Percentiles rank a stretch among this genome's conserved stretches.
Conservation (phyloP, 1,140 invertebrate genomes). For the Drosophila rhopaloa region DNA sequence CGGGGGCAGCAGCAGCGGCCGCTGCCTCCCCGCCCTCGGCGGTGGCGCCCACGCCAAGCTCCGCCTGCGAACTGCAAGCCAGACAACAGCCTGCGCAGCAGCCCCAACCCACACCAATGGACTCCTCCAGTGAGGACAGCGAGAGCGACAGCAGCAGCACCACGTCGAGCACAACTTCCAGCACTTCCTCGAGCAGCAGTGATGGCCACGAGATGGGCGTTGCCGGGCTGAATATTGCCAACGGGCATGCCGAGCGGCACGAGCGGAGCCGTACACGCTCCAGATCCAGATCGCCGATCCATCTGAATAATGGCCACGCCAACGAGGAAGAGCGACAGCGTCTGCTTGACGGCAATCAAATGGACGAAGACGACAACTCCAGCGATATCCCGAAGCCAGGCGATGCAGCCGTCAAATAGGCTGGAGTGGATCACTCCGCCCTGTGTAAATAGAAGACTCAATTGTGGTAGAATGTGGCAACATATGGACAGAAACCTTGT, state of each 20-base stretch:
- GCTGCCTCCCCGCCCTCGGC: slow-evolving; percentile 78
- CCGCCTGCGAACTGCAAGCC: slow-evolving; percentile 63
- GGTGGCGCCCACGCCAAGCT: slow-evolving; percentile 68
- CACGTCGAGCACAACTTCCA: slow-evolving; percentile 74
- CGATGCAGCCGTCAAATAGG: slow-evolving; percentile 41
- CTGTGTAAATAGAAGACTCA: slow-evolving; percentile 58
- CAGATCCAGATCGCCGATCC: slow-evolving; percentile 50
- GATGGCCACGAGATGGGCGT: slow-evolving; percentile 71
- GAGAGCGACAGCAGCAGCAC: slow-evolving; percentile 83
- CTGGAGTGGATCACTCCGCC: background rate
- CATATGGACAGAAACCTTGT: slow-evolving; percentile 17
- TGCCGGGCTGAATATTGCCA: slow-evolving; percentile 67
- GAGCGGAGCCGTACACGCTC: slow-evolving; percentile 46
- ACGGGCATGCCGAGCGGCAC: slow-evolving; percentile 63
- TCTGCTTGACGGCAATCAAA: slow-evolving; percentile 55
- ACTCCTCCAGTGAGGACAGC: slow-evolving; percentile 81
- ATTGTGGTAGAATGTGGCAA: slow-evolving; percentile 42
- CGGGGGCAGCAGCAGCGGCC: slow-evolving; percentile 56
- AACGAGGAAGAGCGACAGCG: slow-evolving; percentile 61
- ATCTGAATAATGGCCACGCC: slow-evolving; percentile 62
- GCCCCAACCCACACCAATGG: slow-evolving; percentile 73
- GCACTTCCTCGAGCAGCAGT: slow-evolving; percentile 64
- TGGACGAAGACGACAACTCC: slow-evolving; percentile 72
- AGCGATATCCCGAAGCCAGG: slow-evolving; percentile 47
- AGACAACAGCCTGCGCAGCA: slow-evolving; percentile 57